Evolutionary conservation across 2,888 invertebrate genomes (phyloP).

Genomic region (Rotaria macrura): DNA sequence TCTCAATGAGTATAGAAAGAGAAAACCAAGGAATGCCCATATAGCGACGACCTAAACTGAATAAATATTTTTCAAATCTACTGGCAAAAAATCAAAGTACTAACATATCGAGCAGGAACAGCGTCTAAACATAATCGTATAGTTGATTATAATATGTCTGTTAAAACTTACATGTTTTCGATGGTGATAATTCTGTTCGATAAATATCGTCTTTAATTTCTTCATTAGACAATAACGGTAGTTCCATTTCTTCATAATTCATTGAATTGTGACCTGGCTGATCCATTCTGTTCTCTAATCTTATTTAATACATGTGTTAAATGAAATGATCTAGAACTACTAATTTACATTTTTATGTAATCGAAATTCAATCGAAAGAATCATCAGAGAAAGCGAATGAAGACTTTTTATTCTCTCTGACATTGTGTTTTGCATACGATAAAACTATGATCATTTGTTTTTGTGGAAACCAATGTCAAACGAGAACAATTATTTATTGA

Average conservation of each 20-base stretch:
- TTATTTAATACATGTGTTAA: not conserved
- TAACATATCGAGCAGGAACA: not conserved
- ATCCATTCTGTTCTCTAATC: not conserved
- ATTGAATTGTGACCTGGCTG: no score
- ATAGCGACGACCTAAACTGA: not conserved
- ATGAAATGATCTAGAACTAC: not conserved
- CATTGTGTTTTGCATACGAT: no score
- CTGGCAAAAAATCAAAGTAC: not conserved
- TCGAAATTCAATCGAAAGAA: no score
- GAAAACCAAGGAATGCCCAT: slow-evolving; percentile 10
- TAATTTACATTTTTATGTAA: no score
- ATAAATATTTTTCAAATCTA: not conserved
- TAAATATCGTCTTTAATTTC: not conserved
- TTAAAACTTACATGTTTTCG: not conserved
- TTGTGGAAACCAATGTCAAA: no score
- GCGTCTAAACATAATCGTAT: not conserved
- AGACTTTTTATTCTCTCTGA: no score
- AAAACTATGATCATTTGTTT: no score
- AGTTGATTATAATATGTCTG: not conserved
- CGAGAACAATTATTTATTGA: no score
- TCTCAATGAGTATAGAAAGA: not conserved
- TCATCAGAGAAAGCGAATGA: no score
- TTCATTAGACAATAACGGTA: not conserved
- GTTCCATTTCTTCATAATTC: not conserved
- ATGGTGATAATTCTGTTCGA: not conserved